Base-by-base conservation (phyloP, 1,140 invertebrate genomes). In the Zaprionus tsacasi region DNA sequence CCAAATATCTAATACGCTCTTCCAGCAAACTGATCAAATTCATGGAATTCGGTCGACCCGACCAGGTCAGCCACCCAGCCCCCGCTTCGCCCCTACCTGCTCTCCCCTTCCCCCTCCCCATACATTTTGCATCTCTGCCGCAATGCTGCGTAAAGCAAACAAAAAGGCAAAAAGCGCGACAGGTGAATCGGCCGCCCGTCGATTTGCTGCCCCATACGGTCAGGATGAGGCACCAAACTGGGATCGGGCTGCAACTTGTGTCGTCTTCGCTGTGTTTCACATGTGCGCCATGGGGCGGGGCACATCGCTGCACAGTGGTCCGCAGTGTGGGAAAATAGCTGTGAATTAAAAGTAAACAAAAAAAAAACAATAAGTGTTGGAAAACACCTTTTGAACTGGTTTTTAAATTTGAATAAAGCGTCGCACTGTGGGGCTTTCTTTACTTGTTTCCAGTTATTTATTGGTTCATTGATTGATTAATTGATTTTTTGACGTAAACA, bases 151-250 rank as follows among this genome's bases (percentile, higher is more conserved):
- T 83, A 69, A 81, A 78, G 85, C 85, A 83, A 88, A 88, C 81
- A 89, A 88, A 85, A 88, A 72, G 60, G 89, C 81, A 89, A 88
- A 85, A 88, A 72, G 60, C 61, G 85, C 85, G 83, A 88, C 83
- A 88, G 83, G 83, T 88, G 83, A 88, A 88, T 88, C 76, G 85
- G 78, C 83, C 85, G 83, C 83, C 83, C 85, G 83, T 88, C 55
- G 83, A 87, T 74, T 89, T 72, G 85, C 81, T 72, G 85, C 81
- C 78, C 80, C 81, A 89, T 88, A 89, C 83, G 81, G 75, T 74
- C 64, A 60, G 30, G 35, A 38, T 56, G n/a, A n/a, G 35, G 48
- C 54, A 17, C 38, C 35, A 50, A 55, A 48, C 59, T 45, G 43
- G 40, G 52, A 55, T 30, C 52, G 52, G 52, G 13, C 35, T 55